Evolutionary conservation across 2,113 vertebrate genomes (phyloP).

Genomic region (Anser cygnoides): DNA sequence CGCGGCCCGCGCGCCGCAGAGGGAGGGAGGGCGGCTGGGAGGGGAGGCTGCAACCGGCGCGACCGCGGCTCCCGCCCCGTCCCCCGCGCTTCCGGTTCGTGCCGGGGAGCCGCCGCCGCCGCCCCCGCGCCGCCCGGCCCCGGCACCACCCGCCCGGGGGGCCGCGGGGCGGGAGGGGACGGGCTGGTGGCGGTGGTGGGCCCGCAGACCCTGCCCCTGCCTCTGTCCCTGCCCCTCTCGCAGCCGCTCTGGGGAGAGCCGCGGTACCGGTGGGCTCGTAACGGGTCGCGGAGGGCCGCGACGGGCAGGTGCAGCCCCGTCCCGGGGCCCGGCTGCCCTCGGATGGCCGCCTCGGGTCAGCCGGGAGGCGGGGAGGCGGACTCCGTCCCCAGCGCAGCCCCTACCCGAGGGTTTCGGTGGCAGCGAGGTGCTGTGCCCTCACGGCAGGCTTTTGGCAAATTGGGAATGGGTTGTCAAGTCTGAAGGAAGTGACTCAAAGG

Average conservation of each 20-base stretch:
- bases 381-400: neutral
- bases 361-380: too few relatives aligned
- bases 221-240: too few relatives aligned
- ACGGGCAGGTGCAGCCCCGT: too few relatives aligned
- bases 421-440: neutral
- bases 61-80: conserved; percentile 14
- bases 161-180: too few relatives aligned
- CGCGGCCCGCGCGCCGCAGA: neutral
- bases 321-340: too few relatives aligned
- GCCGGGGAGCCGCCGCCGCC: conserved; percentile 66
- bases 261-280: too few relatives aligned
- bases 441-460: neutral
- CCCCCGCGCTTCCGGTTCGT: conserved; percentile 71
- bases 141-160: neutral
- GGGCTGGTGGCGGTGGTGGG: too few relatives aligned
- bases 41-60: conserved; percentile 5
- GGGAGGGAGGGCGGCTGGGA: too few relatives aligned
- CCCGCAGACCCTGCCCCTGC: too few relatives aligned
- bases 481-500: conserved; percentile 21
- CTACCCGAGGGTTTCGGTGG: neutral
- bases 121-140: conserved; percentile 33
- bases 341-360: too few relatives aligned
- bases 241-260: too few relatives aligned
- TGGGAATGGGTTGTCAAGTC: neutral
- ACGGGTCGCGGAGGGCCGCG: too few relatives aligned